These are phyloP conservation scores for Sibirionetta formosa DNA, from an alignment of 2,797 vertebrate genomes.

Conservation along the genomic window DNA sequence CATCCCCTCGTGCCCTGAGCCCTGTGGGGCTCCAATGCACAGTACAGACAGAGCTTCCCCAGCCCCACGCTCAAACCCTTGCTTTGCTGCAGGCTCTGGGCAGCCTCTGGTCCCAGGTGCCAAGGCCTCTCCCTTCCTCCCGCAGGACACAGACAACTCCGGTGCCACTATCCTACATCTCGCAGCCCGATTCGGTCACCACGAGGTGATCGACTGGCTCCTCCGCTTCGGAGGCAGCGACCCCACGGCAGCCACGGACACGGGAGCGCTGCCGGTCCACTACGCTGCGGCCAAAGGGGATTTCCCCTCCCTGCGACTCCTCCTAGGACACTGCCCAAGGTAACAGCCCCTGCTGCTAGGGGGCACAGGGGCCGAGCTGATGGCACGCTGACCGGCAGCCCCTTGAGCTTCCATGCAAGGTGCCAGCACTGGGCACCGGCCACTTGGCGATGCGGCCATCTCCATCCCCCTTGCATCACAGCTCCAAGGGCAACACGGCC, in stretches of 20 bases:
- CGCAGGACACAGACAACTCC: conserved; percentile 92
- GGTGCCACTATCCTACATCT: conserved; percentile 96
- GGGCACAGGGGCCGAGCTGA: neutral
- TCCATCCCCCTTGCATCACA: neutral
- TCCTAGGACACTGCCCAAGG: conserved; percentile 92
- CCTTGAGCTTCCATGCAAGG: neutral
- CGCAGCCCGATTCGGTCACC: conserved; percentile 95
- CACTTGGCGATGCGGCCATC: neutral
- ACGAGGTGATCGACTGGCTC: conserved; percentile 93
- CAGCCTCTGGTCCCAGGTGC: neutral
- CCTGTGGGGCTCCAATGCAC: neutral
- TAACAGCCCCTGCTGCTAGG: conserved; percentile 77
- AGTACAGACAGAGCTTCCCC: rapidly evolving
- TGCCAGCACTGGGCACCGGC: neutral
- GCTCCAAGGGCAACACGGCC: conserved; percentile 35
- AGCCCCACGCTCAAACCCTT: rapidly evolving
- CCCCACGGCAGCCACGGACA: conserved; percentile 89
- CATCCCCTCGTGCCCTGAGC: neutral
- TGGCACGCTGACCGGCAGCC: neutral
- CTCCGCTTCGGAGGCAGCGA: conserved; percentile 90
- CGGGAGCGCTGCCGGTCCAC: conserved; percentile 92
- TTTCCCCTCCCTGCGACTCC: conserved; percentile 91
- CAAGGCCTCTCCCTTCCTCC: neutral
- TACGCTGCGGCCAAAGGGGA: conserved; percentile 99
- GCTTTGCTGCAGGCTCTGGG: neutral